phyloP scores from a whole-genome alignment of 2,888 invertebrate species.

The Drosophila demipolita region DNA sequence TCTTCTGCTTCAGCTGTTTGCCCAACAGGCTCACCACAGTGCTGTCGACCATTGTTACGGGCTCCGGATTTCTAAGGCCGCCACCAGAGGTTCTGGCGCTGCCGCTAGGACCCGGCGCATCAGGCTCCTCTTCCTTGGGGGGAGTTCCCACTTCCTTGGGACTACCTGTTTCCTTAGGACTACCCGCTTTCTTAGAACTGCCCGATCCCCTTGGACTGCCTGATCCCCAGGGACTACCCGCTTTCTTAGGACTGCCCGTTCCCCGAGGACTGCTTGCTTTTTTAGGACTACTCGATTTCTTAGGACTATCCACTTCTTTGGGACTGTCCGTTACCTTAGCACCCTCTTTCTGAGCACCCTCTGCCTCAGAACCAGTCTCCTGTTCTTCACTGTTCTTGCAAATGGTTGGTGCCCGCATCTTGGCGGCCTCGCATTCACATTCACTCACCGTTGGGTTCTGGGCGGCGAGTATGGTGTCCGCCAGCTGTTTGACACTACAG shows the following conservation, averaged over 20 bases:
- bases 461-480: constrained; percentile 74
- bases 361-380: not conserved
- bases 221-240: not conserved
- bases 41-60: not conserved
- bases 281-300: not conserved
- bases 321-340: too few relatives aligned
- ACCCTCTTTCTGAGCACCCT: not conserved
- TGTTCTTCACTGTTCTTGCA: constrained; percentile 5
- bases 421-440: constrained; percentile 22
- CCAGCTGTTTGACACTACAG: constrained; percentile 82
- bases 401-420: not conserved
- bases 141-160: not conserved
- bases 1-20: constrained; percentile 33
- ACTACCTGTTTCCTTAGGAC: not conserved
- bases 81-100: constrained; percentile 16
- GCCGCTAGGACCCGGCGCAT: not conserved
- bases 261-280: not conserved
- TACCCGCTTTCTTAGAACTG: not conserved
- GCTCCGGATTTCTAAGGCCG: not conserved
- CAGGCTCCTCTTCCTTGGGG: not conserved
- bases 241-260: not conserved
- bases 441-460: constrained; percentile 66
- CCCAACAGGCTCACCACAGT: constrained; percentile 3
- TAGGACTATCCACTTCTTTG: not conserved
- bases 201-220: not conserved